phyloP scores from a whole-genome alignment of 1,140 invertebrate species.

The Drosophila serrata region DNA sequence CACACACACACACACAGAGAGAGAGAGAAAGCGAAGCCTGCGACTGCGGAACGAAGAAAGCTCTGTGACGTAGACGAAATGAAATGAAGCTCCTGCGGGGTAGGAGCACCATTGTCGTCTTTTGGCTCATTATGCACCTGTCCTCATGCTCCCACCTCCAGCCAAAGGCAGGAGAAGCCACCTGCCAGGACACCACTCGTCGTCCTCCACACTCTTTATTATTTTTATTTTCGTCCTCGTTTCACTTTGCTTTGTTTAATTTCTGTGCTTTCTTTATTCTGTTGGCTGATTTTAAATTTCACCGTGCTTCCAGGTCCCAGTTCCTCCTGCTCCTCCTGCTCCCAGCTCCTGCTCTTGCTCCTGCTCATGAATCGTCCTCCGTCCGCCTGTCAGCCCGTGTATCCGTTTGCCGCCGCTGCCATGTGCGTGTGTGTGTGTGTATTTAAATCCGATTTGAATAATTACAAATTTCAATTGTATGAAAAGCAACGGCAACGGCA shows the following conservation, averaged over 20 bases:
- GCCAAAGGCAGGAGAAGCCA: background rate
- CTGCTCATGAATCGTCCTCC: slow-evolving; percentile 1
- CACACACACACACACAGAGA: slow-evolving; percentile 20
- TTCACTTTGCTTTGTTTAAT: slow-evolving; percentile 45
- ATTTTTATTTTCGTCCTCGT: slow-evolving; percentile 19
- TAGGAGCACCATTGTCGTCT: slow-evolving; percentile 42
- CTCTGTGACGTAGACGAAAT: background rate
- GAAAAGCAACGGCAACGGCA: slow-evolving; percentile 63
- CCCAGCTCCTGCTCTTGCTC: background rate
- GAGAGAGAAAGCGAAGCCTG: no score
- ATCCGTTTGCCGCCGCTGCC: slow-evolving; percentile 33
- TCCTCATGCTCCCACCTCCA: no score
- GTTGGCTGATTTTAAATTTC: slow-evolving; percentile 56
- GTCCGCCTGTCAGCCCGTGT: slow-evolving; percentile 31
- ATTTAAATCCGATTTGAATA: slow-evolving; percentile 83
- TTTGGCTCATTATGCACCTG: slow-evolving; percentile 72
- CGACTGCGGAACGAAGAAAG: slow-evolving; percentile 5
- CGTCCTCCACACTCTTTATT: slow-evolving; percentile 22
- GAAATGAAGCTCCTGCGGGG: slow-evolving; percentile 1
- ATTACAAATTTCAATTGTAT: slow-evolving; percentile 84
- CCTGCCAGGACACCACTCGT: background rate
- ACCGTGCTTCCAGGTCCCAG: slow-evolving; percentile 2
- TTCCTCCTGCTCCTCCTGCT: no score
- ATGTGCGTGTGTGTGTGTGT: slow-evolving; percentile 50
- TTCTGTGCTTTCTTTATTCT: slow-evolving; percentile 29